phyloP scores from a whole-genome alignment of 2,797 vertebrate genomes.

The Tiaroga cobitis region DNA sequence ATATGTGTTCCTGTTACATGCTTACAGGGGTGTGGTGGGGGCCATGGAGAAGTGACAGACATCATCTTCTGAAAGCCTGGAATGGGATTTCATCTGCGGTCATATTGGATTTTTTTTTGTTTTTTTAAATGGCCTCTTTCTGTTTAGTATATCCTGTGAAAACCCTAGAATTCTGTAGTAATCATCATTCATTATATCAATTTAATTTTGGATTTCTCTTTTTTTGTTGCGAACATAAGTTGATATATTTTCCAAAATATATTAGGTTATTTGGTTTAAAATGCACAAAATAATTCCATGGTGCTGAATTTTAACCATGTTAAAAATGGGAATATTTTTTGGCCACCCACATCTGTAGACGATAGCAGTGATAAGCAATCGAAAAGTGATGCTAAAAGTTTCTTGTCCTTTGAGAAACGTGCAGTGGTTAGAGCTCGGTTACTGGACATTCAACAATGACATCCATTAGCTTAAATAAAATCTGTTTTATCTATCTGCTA shows the following conservation, averaged over 20 bases:
- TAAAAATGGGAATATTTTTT: too few species aligned
- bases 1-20: not conserved
- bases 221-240: not conserved
- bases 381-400: not conserved
- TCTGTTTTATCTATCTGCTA: too few species aligned
- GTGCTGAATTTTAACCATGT: too few species aligned
- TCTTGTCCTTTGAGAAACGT: too few species aligned
- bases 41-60: not conserved
- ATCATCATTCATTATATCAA: too few species aligned
- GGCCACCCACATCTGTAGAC: too few species aligned
- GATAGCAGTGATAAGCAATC: not conserved
- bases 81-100: not conserved
- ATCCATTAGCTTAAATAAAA: too few species aligned
- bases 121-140: not conserved
- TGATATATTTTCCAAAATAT: not conserved
- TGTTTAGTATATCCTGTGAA: not conserved
- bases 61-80: too few species aligned
- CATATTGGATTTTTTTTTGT: not conserved
- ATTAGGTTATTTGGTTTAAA: not conserved
- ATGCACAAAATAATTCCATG: too few species aligned
- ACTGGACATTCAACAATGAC: not conserved
- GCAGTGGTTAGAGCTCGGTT: not conserved
- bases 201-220: not conserved
- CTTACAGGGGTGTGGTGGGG: not conserved
- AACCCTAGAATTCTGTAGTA: not conserved